A percentile compares a stretch with the other conserved stretches of the same genome.
Conservation (phyloP, 2,113 vertebrate genomes). For the Atrichornis clamosus region DNA sequence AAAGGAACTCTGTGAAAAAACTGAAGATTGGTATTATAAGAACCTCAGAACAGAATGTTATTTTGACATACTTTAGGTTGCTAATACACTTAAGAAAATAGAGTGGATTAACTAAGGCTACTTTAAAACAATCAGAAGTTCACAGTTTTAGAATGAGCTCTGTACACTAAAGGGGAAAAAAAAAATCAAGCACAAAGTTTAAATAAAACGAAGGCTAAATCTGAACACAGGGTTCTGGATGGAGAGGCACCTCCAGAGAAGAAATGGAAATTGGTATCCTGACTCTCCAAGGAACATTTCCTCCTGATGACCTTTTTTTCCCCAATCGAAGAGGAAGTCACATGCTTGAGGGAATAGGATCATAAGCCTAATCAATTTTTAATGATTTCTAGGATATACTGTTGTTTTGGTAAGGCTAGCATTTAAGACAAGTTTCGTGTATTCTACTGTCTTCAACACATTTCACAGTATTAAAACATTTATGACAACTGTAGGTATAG, state of each 20-base stretch:
- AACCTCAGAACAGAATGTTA: background rate
- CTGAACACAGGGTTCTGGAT: background rate
- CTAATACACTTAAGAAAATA: background rate
- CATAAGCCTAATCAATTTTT: background rate
- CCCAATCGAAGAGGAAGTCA: background rate
- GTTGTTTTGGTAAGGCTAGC: background rate
- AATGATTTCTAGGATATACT: background rate
- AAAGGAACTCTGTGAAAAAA: background rate
- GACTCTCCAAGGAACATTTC: background rate
- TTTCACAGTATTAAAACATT: background rate
- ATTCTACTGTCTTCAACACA: background rate
- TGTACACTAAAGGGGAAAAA: background rate
- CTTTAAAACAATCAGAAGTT: background rate
- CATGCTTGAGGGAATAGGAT: rapidly evolving
- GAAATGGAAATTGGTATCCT: background rate
- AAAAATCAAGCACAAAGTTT: background rate
- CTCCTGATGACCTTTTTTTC: background rate
- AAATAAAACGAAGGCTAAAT: background rate
- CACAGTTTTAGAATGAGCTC: background rate
- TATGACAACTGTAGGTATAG: background rate
- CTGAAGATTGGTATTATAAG: background rate
- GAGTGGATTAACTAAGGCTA: background rate
- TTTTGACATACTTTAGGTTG: background rate
- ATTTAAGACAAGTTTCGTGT: background rate
- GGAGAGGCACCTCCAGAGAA: background rate